Evolutionary conservation across 1,140 invertebrate genomes (phyloP).

Genomic region (Eufriesea mexicana): DNA sequence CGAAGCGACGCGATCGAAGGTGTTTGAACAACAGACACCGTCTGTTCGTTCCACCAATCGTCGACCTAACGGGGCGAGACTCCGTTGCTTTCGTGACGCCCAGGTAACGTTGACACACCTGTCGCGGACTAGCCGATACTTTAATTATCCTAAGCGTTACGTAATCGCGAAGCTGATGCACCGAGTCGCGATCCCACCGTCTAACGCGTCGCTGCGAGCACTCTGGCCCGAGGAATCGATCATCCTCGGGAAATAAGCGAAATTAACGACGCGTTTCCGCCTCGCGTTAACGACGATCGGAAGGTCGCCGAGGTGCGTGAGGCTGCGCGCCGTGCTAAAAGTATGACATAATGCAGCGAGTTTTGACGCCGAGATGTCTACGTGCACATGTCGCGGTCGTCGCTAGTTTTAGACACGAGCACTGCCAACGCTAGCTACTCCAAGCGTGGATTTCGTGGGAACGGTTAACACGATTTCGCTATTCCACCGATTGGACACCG

Average conservation of each 20-base stretch:
- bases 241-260: not conserved
- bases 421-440: conserved; percentile 65
- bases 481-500: not conserved
- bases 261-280: not conserved
- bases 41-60: not conserved
- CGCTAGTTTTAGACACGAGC: conserved; percentile 74
- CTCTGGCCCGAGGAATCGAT: not conserved
- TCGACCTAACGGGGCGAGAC: too few species aligned
- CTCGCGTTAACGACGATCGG: not conserved
- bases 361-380: conserved; percentile 80
- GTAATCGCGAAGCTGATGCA: conserved; percentile 3
- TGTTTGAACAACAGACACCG: not conserved
- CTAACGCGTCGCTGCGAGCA: too few species aligned
- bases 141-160: conserved; percentile 30
- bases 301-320: not conserved
- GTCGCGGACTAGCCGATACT: conserved; percentile 23
- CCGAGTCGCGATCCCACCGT: too few species aligned
- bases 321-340: conserved; percentile 40
- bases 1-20: not conserved
- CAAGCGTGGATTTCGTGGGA: conserved; percentile 14
- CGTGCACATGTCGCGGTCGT: conserved; percentile 70
- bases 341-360: conserved; percentile 74
- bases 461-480: not conserved
- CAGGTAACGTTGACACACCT: conserved; percentile 23
- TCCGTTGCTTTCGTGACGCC: not conserved